These are phyloP conservation scores for Minunthozetes semirufus DNA, from an alignment of 2,888 invertebrate genomes.

Conservation along the genomic window DNA sequence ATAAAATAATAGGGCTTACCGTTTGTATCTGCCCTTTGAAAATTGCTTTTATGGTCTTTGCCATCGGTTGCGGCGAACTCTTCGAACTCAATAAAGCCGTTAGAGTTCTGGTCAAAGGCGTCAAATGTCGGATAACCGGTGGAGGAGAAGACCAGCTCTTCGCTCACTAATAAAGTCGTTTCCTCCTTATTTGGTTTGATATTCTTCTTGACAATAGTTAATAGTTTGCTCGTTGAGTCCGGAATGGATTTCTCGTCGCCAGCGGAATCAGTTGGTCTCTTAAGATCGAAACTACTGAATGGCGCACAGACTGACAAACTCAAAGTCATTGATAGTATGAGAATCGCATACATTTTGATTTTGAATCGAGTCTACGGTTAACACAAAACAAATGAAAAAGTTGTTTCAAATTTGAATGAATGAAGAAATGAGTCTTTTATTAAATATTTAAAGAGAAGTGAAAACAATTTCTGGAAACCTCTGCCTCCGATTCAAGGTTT, in stretches of 20 bases:
- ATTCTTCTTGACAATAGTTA: slow-evolving; percentile 4
- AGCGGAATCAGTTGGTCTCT: background rate
- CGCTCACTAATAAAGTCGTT: slow-evolving; percentile 17
- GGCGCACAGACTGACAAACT: slow-evolving; percentile 6
- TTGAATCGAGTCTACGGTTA: too few species aligned
- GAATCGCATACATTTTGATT: background rate
- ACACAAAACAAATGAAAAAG: too few species aligned
- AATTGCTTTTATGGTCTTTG: slow-evolving; percentile 23
- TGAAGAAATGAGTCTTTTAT: background rate
- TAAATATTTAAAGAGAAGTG: background rate
- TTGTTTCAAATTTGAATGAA: background rate
- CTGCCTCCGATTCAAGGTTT: background rate
- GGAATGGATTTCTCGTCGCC: background rate
- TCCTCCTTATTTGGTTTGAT: slow-evolving; percentile 19
- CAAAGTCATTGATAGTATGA: background rate
- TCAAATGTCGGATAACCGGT: slow-evolving; percentile 13
- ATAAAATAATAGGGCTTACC: background rate
- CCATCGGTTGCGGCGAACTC: slow-evolving; percentile 13
- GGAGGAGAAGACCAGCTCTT: slow-evolving; percentile 13
- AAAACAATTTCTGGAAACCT: background rate
- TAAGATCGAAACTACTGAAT: slow-evolving; percentile 2
- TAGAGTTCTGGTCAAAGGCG: slow-evolving; percentile 16
- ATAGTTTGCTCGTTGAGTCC: background rate
- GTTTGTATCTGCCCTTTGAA: background rate
- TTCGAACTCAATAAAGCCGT: slow-evolving; percentile 23